Conservation (phyloP, 2,797 vertebrate species). For the Sarcoramphus papa region DNA sequence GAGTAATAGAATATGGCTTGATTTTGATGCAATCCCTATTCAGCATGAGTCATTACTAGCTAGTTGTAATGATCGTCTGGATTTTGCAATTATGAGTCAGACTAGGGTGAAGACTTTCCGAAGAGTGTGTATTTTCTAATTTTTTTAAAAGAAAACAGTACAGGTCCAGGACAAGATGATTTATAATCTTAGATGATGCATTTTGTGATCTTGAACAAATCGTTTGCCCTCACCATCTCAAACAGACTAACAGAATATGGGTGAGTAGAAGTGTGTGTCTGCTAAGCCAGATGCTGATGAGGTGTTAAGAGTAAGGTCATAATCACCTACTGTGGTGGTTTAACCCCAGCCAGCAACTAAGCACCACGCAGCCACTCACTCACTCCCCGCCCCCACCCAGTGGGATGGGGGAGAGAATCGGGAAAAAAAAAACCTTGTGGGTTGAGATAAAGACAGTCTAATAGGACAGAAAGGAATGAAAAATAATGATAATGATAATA, state of each 20-base stretch:
- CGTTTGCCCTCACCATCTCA: fast-evolving
- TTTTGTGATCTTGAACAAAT: neutral
- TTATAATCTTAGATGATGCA: neutral
- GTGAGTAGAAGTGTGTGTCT: neutral
- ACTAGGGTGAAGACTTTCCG: neutral
- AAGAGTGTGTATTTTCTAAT: no score
- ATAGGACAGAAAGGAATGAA: no score
- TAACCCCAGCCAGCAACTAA: no score
- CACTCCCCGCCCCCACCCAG: no score
- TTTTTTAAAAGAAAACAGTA: neutral
- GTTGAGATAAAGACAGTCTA: no score
- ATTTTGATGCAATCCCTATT: neutral
- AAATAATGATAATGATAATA: no score
- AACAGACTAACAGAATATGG: neutral
- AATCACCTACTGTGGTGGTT: neutral
- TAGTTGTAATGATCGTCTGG: neutral
- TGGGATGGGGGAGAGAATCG: no score
- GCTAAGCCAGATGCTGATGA: neutral
- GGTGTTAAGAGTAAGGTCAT: neutral
- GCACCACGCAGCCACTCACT: no score
- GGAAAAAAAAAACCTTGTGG: no score
- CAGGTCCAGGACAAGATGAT: neutral
- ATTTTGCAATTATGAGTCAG: neutral
- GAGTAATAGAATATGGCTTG: neutral
- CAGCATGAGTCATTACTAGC: neutral